Evolutionary conservation across 2,888 invertebrate genomes (phyloP), one percentile per base, ranked within the genome.

Genomic region (Abrostola triplasia): DNA sequence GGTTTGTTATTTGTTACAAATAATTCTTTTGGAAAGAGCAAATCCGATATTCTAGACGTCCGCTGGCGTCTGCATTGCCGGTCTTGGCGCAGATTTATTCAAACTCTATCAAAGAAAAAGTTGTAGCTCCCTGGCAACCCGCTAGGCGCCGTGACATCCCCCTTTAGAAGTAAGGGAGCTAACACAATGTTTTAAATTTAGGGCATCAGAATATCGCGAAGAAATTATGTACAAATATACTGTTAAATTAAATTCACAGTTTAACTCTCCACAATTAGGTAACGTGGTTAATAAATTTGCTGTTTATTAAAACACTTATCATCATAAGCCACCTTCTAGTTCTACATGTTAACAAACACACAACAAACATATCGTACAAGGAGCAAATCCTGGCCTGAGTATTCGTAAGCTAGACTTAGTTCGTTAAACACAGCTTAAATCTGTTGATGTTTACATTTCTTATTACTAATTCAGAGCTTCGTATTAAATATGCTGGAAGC

Each of bases 71-170:
- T 90, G 88, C 88, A 89, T 79, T 86, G 89, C 84, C 84, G 84
- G 79, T 85, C 85, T 87, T 82, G 82, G 82, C 77, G 84, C 84
- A 86, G 90, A 93, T 93, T 92, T 93, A 93, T 93, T 83, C 80
- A 84, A 90, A 91, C 89, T 92, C 90, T 92, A 92, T 92, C 92
- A 92, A 92, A 91, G 92, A 92, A 92, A 91, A 92, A 91, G 85
- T 92, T 91, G 89, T 89, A 89, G 84, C 83, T 80, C 72, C 81
- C 85, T 90, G 90, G 91, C 92, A 92, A 91, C 89, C 89, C 87
- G 81, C 86, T 84, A 88, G 86, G 87, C 87, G 86, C 84, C 85
- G 84, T 84, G 85, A 88, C 85, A 88, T 79, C 79, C 80, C 76
- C 79, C 67, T 75, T 61, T 44, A 51, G 41, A 36, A 41, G 24